Evolutionary conservation across 2,888 invertebrate genomes (phyloP).

Genomic region (Aromia moschata): DNA sequence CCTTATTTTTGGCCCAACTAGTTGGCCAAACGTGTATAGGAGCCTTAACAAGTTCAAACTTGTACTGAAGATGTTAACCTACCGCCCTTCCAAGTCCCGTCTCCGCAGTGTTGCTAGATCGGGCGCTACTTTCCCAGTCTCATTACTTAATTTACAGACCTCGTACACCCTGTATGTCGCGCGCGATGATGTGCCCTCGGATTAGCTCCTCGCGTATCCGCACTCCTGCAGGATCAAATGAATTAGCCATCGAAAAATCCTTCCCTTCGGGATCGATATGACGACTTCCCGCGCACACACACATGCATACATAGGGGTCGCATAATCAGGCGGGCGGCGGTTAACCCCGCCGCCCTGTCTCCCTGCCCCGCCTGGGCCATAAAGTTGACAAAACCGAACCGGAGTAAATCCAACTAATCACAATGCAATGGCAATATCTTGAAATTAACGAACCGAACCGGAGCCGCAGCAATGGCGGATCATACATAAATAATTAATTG

Average conservation of each 20-base stretch:
- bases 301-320: too few relatives aligned
- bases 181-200: too few relatives aligned
- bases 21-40: too few relatives aligned
- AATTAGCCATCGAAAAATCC: constrained; percentile 10
- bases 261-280: constrained; percentile 10
- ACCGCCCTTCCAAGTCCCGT: too few relatives aligned
- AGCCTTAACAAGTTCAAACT: too few relatives aligned
- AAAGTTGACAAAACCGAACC: constrained; percentile 45
- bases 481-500: constrained; percentile 65
- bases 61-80: too few relatives aligned
- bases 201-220: too few relatives aligned
- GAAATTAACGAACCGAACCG: constrained; percentile 59
- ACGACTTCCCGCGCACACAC: constrained; percentile 5
- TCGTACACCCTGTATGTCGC: too few relatives aligned
- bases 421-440: constrained; percentile 57
- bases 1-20: too few relatives aligned
- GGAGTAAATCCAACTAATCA: constrained; percentile 49
- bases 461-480: constrained; percentile 51
- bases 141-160: too few relatives aligned
- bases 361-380: constrained; percentile 31
- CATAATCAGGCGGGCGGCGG: constrained; percentile 11
- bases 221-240: constrained; percentile 7
- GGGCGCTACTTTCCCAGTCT: too few relatives aligned
- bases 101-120: too few relatives aligned
- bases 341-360: constrained; percentile 13